phyloP scores from a whole-genome alignment of 2,888 invertebrate genomes.

The Julus scanicus region DNA sequence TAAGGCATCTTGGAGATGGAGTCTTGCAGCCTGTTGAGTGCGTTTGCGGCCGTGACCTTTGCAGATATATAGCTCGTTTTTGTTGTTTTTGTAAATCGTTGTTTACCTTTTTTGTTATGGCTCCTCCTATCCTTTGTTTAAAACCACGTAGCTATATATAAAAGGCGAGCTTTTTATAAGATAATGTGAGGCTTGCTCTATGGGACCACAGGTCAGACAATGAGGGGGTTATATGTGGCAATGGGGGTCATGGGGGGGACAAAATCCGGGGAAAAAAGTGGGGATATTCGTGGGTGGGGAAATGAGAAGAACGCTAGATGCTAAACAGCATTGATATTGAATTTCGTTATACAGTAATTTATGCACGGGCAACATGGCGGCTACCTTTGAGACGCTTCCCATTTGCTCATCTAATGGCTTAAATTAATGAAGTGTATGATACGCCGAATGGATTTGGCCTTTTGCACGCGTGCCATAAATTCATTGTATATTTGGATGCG shows the following conservation, averaged over 20 bases:
- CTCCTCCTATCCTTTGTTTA: neutral
- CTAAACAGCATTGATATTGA: neutral
- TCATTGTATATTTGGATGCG: neutral
- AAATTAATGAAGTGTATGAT: conserved; percentile 22
- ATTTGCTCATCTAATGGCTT: neutral
- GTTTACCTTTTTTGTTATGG: neutral
- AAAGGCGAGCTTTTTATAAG: neutral
- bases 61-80: neutral
- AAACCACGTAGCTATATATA: neutral
- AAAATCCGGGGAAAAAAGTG: neutral
- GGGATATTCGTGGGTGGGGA: neutral
- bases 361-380: neutral
- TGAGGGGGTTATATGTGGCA: neutral
- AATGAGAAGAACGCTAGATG: neutral
- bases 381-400: conserved; percentile 7
- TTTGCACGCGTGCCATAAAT: conserved; percentile 21
- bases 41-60: neutral
- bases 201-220: neutral
- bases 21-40: conserved; percentile 15
- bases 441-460: conserved; percentile 16
- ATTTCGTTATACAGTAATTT: neutral
- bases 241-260: neutral
- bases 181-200: neutral
- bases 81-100: neutral
- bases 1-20: neutral